phyloP scores from a whole-genome alignment of 2,888 invertebrate genomes.

The Disparrhopalites patrizii region DNA sequence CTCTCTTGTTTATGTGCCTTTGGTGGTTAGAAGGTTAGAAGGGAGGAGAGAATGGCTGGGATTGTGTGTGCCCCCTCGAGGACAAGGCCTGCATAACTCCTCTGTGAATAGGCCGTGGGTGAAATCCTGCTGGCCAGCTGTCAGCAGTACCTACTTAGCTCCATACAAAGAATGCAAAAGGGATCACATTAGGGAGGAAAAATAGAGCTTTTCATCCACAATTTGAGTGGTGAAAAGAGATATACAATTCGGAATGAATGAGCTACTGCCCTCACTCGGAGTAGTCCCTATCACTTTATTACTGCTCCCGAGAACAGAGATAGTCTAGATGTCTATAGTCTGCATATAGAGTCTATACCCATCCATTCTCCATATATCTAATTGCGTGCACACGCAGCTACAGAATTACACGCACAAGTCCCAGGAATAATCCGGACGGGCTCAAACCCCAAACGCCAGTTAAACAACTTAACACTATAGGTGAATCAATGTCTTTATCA shows the following conservation, averaged over 20 bases:
- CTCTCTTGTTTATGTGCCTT: too few species aligned
- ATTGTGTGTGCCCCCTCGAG: too few species aligned
- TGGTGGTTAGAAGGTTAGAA: too few species aligned
- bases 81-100: too few species aligned
- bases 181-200: constrained; percentile 44
- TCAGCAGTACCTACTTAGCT: constrained; percentile 47
- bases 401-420: not conserved
- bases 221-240: constrained; percentile 45
- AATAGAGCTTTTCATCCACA: constrained; percentile 43
- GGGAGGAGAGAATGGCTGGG: too few species aligned
- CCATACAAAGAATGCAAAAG: constrained; percentile 34
- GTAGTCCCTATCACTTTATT: not conserved
- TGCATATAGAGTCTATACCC: too few species aligned
- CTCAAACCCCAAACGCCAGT: constrained; percentile 20
- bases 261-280: not conserved
- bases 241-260: constrained; percentile 35
- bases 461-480: constrained; percentile 22
- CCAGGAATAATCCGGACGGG: not conserved
- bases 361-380: too few species aligned
- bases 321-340: too few species aligned
- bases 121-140: constrained; percentile 45
- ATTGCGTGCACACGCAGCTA: too few species aligned
- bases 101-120: not conserved
- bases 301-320: too few species aligned
- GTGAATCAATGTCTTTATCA: not conserved